Percentiles rank a stretch among this genome's conserved stretches.
These are phyloP conservation scores for Brachyistius frenatus DNA, from an alignment of 2,113 vertebrate species.

Conservation along the genomic window DNA sequence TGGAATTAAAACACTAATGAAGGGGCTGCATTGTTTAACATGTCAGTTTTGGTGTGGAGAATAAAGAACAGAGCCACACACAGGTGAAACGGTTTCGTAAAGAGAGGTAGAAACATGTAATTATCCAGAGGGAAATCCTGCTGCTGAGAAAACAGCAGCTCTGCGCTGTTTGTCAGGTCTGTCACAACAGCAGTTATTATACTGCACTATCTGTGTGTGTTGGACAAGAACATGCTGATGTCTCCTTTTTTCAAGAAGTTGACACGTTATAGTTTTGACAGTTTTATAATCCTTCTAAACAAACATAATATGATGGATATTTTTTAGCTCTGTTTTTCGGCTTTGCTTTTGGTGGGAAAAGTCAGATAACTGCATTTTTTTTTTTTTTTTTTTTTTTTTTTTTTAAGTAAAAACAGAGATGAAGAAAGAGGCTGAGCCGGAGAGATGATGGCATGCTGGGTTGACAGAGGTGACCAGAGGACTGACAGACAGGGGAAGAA, in stretches of 20 bases:
- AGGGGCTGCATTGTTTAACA: background rate
- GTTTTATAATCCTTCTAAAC: background rate
- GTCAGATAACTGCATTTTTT: background rate
- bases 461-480: slow-evolving; percentile 15
- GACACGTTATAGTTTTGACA: background rate
- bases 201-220: slow-evolving; percentile 5
- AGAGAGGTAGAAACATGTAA: slow-evolving; percentile 40
- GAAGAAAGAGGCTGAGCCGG: slow-evolving; percentile 7
- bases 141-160: slow-evolving; percentile 5
- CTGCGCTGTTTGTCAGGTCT: slow-evolving; percentile 17
- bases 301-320: background rate
- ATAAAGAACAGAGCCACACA: background rate
- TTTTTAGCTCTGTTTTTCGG: background rate
- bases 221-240: slow-evolving; percentile 2
- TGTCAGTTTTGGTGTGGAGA: background rate
- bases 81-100: slow-evolving; percentile 39
- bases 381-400: too few species aligned
- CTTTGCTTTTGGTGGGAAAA: background rate
- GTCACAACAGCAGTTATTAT: slow-evolving; percentile 26
- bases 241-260: slow-evolving; percentile 1
- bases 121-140: slow-evolving; percentile 8
- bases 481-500: slow-evolving; percentile 32
- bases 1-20: background rate
- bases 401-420: background rate
- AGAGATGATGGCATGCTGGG: slow-evolving; percentile 8